These are phyloP conservation scores for Sarcophaga rosellei DNA, from an alignment of 2,888 invertebrate species.

Conservation along the genomic window DNA sequence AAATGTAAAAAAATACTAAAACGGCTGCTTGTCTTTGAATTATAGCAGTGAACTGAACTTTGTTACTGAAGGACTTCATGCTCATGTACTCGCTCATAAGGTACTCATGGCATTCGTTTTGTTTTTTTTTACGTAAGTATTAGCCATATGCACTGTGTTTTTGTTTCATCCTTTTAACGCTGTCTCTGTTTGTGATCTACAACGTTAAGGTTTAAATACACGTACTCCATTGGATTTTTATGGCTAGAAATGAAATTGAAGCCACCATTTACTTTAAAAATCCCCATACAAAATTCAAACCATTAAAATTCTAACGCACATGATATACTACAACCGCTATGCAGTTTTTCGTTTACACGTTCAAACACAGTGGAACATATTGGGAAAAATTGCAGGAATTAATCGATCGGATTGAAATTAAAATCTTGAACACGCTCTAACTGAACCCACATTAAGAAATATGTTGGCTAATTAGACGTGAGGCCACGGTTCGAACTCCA, in stretches of 20 bases:
- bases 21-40: conserved; percentile 60
- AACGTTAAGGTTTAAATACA: conserved; percentile 30
- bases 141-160: neutral
- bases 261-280: conserved; percentile 30
- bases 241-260: neutral
- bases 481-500: no score
- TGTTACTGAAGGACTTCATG: conserved; percentile 49
- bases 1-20: neutral
- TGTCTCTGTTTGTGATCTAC: conserved; percentile 36
- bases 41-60: conserved; percentile 65
- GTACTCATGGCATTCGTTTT: neutral
- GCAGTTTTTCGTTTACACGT: conserved; percentile 2
- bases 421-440: no score
- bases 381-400: no score
- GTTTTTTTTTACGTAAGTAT: no score
- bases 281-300: conserved; percentile 22
- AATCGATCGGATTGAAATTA: no score
- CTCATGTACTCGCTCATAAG: conserved; percentile 1
- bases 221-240: conserved; percentile 19
- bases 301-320: conserved; percentile 51
- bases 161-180: neutral
- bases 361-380: neutral
- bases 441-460: no score
- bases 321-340: conserved; percentile 14
- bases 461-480: no score